phyloP scores from a whole-genome alignment of 2,797 vertebrate species.

The Ceryle rudis region DNA sequence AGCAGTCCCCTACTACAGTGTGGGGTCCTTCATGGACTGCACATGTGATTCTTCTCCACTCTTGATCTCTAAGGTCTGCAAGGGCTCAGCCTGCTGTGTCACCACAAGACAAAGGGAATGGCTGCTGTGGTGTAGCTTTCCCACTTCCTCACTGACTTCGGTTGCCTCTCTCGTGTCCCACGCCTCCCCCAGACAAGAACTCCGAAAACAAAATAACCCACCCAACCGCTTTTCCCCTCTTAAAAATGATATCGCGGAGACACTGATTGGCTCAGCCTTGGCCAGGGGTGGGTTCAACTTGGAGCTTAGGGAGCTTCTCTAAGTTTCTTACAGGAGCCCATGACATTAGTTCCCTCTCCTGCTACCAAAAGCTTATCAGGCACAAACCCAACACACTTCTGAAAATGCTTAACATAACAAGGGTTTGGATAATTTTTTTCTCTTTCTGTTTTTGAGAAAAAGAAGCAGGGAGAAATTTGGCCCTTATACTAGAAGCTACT shows the following conservation, averaged over 20 bases:
- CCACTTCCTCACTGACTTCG: neutral
- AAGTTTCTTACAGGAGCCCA: neutral
- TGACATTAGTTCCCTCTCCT: neutral
- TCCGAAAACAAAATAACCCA: neutral
- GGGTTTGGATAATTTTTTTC: accelerated
- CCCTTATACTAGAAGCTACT: neutral
- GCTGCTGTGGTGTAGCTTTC: neutral
- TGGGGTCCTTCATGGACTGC: neutral
- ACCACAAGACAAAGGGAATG: neutral
- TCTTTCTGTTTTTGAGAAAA: neutral
- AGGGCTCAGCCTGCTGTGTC: neutral
- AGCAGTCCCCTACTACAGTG: too few species aligned
- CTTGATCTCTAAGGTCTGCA: neutral
- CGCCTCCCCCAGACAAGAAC: neutral
- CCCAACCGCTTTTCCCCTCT: neutral
- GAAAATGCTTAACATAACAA: neutral
- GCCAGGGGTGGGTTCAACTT: neutral
- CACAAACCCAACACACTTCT: neutral
- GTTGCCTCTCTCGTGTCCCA: neutral
- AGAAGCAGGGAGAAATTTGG: neutral
- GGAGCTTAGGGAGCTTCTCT: neutral
- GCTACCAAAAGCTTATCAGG: neutral
- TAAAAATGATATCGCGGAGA: neutral
- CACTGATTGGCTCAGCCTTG: neutral
- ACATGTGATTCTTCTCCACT: neutral